Conservation (phyloP, 2,113 vertebrate genomes). For the Elachura formosa region DNA sequence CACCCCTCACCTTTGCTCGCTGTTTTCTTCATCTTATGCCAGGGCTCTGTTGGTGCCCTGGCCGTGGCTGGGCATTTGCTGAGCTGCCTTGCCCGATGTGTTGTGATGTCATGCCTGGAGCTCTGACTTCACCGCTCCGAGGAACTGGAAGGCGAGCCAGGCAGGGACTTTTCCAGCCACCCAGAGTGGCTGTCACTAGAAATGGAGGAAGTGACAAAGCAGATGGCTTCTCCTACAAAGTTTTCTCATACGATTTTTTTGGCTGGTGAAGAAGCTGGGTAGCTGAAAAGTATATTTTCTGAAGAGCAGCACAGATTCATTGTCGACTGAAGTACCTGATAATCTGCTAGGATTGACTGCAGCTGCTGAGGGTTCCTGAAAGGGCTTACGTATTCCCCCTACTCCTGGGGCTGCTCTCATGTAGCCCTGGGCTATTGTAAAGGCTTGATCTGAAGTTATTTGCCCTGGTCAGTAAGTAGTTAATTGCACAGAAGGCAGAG, state of each 20-base stretch:
- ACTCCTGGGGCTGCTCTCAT: neutral
- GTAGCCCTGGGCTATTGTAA: neutral
- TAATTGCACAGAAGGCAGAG: neutral
- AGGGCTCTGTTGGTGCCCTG: rapidly evolving
- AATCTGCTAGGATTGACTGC: neutral
- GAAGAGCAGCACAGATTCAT: neutral
- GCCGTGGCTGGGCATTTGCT: neutral
- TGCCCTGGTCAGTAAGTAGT: neutral
- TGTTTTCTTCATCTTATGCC: neutral
- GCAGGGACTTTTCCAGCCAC: neutral
- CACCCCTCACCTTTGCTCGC: neutral
- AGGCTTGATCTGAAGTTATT: neutral
- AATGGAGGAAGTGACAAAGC: neutral
- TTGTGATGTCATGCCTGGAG: neutral
- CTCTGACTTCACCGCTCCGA: neutral
- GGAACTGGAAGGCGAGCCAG: neutral
- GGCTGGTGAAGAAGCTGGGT: neutral
- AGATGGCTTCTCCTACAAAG: neutral
- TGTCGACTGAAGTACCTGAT: neutral
- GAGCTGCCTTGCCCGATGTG: neutral
- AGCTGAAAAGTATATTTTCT: neutral
- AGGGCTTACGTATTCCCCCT: neutral
- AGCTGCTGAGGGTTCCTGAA: neutral
- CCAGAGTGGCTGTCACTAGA: neutral
- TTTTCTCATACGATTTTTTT: neutral